Percentiles rank a stretch among this genome's conserved stretches.
These are phyloP conservation scores for Salarias fasciatus DNA, from an alignment of 2,797 vertebrate genomes.

Conservation along the genomic window DNA sequence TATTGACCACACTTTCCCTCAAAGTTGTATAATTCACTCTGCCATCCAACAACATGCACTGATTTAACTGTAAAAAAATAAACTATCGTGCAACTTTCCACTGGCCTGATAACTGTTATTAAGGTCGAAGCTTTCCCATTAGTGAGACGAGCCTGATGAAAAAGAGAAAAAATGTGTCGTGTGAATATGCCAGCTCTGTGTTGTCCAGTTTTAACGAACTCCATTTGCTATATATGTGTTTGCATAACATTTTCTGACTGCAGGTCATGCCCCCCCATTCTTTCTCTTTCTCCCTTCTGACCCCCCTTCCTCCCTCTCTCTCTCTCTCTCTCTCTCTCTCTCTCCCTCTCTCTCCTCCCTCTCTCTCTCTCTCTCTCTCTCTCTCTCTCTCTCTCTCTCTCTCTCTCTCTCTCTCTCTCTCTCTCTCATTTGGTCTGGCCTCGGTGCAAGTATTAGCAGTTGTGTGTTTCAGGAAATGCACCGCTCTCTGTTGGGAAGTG, in stretches of 20 bases:
- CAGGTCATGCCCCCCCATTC: slow-evolving; percentile 34
- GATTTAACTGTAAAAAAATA: no score
- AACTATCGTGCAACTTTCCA: no score
- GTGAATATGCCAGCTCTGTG: background rate
- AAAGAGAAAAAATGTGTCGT: background rate
- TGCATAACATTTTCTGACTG: slow-evolving; percentile 50
- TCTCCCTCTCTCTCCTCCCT: slow-evolving; percentile 10
- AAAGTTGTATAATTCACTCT: no score
- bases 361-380: background rate
- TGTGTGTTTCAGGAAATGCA: slow-evolving; percentile 82
- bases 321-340: background rate
- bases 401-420: slow-evolving; percentile 22
- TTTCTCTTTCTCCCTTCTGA: background rate
- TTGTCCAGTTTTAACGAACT: slow-evolving; percentile 34
- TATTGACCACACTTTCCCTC: no score
- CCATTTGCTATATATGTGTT: slow-evolving; percentile 25
- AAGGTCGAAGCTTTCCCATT: no score
- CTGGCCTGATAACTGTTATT: no score
- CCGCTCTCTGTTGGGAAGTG: slow-evolving; percentile 76
- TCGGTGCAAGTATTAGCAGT: slow-evolving; percentile 57
- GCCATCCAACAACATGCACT: no score
- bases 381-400: background rate
- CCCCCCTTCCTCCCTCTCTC: background rate
- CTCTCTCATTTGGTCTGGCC: slow-evolving; percentile 58
- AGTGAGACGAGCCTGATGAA: no score